Evolutionary conservation across 2,797 vertebrate genomes (phyloP).

Genomic region (Merluccius polli): DNA sequence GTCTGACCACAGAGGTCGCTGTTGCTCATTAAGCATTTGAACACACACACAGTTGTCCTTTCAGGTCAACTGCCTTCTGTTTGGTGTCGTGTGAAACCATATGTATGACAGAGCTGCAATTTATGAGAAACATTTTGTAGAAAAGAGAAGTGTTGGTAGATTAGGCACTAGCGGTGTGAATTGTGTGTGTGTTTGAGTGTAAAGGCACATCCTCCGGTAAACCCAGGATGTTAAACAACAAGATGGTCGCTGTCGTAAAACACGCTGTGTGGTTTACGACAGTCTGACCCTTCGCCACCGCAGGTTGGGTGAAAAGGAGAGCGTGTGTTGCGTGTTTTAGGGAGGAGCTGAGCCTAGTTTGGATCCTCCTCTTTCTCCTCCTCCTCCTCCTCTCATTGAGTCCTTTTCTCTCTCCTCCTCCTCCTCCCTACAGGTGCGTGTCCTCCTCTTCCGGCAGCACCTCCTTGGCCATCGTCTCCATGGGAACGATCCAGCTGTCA

Average conservation of each 20-base stretch:
- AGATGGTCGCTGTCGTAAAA: background rate
- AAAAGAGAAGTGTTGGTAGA: background rate
- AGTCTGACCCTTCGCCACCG: background rate
- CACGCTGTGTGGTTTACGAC: background rate
- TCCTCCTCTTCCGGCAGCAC: conserved; percentile 89
- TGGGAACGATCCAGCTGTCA: conserved; percentile 95
- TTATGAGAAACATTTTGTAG: background rate
- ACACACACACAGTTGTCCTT: too few relatives aligned
- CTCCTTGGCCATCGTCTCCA: conserved; percentile 88
- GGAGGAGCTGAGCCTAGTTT: background rate
- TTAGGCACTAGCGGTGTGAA: background rate
- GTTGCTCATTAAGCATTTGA: too few relatives aligned
- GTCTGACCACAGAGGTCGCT: background rate
- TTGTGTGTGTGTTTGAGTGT: background rate
- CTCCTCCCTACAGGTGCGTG: conserved; percentile 84
- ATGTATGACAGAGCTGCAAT: background rate
- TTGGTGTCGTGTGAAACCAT: background rate
- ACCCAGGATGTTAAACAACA: background rate
- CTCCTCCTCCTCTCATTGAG: background rate
- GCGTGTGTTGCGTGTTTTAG: background rate
- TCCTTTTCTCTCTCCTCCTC: background rate
- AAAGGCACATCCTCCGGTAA: background rate
- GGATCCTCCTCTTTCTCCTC: background rate
- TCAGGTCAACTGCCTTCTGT: background rate
- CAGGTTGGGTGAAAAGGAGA: background rate